Conservation (phyloP, 2,797 vertebrate genomes). For the Rhynchotus rufescens region DNA sequence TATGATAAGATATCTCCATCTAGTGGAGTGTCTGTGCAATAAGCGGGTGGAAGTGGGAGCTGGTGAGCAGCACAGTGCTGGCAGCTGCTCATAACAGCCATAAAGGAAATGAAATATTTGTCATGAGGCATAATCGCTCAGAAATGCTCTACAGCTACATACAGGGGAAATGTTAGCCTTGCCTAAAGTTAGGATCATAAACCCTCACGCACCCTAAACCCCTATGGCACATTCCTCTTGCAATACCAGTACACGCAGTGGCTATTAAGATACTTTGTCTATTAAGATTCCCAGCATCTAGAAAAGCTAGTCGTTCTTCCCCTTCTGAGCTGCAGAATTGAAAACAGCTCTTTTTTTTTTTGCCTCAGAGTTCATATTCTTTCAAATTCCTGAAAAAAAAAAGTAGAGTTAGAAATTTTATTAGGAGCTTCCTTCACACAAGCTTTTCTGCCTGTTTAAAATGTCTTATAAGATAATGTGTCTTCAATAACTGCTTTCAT, state of each 20-base stretch:
- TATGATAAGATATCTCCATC: slow-evolving; percentile 79
- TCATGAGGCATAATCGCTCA: neutral
- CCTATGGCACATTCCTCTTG: neutral
- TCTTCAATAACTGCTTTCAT: neutral
- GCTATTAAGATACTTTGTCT: neutral
- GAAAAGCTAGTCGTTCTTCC: neutral
- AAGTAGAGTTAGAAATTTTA: neutral
- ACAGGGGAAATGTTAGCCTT: neutral
- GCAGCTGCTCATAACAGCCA: neutral
- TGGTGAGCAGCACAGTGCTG: neutral
- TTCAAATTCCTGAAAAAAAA: neutral
- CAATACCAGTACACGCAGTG: neutral
- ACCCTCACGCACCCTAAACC: neutral
- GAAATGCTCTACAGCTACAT: neutral
- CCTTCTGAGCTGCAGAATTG: neutral
- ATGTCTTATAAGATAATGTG: neutral
- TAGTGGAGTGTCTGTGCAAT: slow-evolving; percentile 70
- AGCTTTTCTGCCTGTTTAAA: neutral
- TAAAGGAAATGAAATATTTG: neutral
- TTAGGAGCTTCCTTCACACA: neutral
- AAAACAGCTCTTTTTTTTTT: neutral
- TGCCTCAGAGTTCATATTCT: neutral
- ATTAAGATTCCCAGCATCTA: neutral
- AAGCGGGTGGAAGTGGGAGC: neutral
- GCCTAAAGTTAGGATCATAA: neutral